Evolutionary conservation across 2,797 vertebrate genomes (phyloP).

Genomic region (Callimico goeldii): DNA sequence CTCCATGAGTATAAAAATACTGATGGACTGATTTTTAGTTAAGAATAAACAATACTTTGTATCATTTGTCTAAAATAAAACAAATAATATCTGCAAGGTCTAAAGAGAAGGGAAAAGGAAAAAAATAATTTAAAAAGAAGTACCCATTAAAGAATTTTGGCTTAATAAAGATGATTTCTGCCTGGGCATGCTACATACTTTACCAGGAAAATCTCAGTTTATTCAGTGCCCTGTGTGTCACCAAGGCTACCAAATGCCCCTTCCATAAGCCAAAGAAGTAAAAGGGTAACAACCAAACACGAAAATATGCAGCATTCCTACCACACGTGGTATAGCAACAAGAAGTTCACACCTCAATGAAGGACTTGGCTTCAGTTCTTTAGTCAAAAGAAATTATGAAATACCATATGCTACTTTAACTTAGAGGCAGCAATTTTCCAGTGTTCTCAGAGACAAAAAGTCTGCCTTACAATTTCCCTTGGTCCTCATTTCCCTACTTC

Average conservation of each 20-base stretch:
- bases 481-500: neutral
- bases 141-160: neutral
- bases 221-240: neutral
- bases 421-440: neutral
- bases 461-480: neutral
- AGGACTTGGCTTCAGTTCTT: neutral
- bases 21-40: neutral
- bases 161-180: neutral
- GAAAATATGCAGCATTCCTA: neutral
- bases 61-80: neutral
- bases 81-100: neutral
- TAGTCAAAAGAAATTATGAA: neutral
- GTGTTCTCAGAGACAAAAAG: neutral
- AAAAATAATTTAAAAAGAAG: neutral
- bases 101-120: neutral
- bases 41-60: neutral
- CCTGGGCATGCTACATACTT: neutral
- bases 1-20: neutral
- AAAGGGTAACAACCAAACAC: neutral
- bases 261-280: neutral
- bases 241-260: neutral
- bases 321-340: rapidly evolving
- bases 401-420: neutral
- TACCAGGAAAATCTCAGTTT: neutral
- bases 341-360: neutral